Conservation (phyloP, 2,113 vertebrate species). For the Perca fluviatilis region DNA sequence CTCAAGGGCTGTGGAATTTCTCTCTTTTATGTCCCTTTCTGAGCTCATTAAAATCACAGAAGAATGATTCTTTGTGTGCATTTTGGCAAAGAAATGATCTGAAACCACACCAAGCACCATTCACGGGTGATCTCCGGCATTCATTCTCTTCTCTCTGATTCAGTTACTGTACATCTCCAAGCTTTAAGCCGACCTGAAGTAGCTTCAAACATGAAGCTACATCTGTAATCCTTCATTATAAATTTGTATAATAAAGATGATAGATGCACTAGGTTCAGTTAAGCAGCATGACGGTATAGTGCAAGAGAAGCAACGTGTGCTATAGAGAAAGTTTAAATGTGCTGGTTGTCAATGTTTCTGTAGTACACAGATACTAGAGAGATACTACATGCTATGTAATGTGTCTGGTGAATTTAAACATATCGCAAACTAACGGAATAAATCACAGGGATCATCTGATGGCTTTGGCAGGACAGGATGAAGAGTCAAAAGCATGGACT, state of each 20-base stretch:
- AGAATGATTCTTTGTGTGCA: slow-evolving; percentile 28
- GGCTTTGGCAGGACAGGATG: slow-evolving; percentile 13
- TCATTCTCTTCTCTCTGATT: slow-evolving; percentile 11
- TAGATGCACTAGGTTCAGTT: not conserved
- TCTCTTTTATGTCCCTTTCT: slow-evolving; percentile 3
- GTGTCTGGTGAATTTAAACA: not conserved
- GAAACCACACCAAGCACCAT: slow-evolving; percentile 15
- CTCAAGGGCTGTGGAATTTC: not conserved
- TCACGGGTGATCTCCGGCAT: slow-evolving; percentile 25
- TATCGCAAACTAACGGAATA: slow-evolving; percentile 4
- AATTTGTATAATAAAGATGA: slow-evolving; percentile 3
- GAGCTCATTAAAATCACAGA: slow-evolving; percentile 31
- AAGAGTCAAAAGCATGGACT: not conserved
- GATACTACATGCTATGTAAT: not conserved
- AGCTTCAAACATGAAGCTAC: slow-evolving; percentile 1
- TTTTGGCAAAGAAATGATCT: slow-evolving; percentile 19
- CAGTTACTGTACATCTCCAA: not conserved
- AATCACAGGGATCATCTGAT: slow-evolving; percentile 15
- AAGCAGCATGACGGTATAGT: slow-evolving; percentile 31
- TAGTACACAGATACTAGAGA: slow-evolving; percentile 6
- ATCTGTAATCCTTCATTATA: slow-evolving; percentile 1
- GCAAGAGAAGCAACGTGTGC: slow-evolving; percentile 13
- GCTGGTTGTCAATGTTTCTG: slow-evolving; percentile 40
- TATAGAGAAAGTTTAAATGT: slow-evolving; percentile 19
- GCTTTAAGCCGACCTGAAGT: not conserved